phyloP scores from a whole-genome alignment of 2,888 invertebrate species.

The Dasypogon diadema region DNA sequence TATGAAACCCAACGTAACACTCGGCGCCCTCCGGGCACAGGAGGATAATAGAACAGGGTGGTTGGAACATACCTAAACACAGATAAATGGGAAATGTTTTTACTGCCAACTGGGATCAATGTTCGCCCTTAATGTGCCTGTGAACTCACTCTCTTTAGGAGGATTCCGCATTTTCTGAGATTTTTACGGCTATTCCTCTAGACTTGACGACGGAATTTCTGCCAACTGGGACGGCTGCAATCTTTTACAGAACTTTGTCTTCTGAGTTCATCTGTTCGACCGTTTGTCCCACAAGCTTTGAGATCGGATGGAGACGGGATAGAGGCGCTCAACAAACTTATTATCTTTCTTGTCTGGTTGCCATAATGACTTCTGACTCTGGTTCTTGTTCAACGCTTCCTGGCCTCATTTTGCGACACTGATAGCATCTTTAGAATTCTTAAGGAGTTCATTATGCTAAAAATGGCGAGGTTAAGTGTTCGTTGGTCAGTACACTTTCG shows the following conservation, averaged over 20 bases:
- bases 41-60: too few relatives aligned
- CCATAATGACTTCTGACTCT: not conserved
- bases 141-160: too few relatives aligned
- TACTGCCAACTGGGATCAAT: too few relatives aligned
- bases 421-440: slow-evolving; percentile 21
- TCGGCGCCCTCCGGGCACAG: too few relatives aligned
- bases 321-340: slow-evolving; percentile 14
- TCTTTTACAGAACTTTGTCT: not conserved
- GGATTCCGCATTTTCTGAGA: not conserved
- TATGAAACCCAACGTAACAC: too few relatives aligned
- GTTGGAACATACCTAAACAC: too few relatives aligned
- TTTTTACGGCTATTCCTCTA: not conserved
- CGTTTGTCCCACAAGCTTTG: not conserved
- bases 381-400: not conserved
- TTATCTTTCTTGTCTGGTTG: not conserved
- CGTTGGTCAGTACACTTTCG: slow-evolving; percentile 24
- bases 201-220: too few relatives aligned
- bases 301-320: too few relatives aligned
- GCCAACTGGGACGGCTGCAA: not conserved
- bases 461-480: slow-evolving; percentile 1
- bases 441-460: slow-evolving; percentile 24
- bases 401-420: not conserved
- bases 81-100: too few relatives aligned
- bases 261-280: slow-evolving; percentile 1
- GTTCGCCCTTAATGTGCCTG: too few relatives aligned